Percentiles rank a stretch among this genome's conserved stretches.
phyloP scores from a whole-genome alignment of 2,888 invertebrate genomes.

The Metacarcinus magister region DNA sequence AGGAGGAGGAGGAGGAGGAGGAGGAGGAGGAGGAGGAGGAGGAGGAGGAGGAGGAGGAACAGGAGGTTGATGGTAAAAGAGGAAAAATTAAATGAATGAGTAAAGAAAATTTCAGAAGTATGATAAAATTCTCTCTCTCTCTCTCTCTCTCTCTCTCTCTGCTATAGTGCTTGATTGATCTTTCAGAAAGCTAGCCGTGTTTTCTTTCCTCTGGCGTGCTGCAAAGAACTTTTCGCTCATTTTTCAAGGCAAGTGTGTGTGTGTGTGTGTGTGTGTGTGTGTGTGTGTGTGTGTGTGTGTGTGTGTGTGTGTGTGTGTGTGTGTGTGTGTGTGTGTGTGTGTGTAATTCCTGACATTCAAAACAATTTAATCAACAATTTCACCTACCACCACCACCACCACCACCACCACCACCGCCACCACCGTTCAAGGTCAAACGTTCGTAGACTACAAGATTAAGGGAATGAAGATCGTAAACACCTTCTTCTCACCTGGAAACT shows the following conservation, averaged over 20 bases:
- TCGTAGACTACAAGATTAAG: background rate
- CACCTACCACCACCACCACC: background rate
- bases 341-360: background rate
- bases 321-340: background rate
- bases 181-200: background rate
- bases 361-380: background rate
- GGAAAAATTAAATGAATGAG: background rate
- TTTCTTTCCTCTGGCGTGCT: background rate
- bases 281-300: conserved; percentile 26
- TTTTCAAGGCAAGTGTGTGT: background rate
- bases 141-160: background rate
- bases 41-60: background rate
- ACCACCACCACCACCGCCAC: background rate
- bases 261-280: conserved; percentile 12
- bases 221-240: background rate
- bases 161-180: background rate
- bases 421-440: background rate
- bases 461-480: background rate
- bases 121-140: background rate
- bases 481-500: conserved; percentile 14
- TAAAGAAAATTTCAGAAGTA: background rate
- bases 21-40: background rate
- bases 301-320: background rate
- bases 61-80: background rate
- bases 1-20: conserved; percentile 21